Conservation (phyloP, 2,888 invertebrate genomes). For the Xylota segnis region DNA sequence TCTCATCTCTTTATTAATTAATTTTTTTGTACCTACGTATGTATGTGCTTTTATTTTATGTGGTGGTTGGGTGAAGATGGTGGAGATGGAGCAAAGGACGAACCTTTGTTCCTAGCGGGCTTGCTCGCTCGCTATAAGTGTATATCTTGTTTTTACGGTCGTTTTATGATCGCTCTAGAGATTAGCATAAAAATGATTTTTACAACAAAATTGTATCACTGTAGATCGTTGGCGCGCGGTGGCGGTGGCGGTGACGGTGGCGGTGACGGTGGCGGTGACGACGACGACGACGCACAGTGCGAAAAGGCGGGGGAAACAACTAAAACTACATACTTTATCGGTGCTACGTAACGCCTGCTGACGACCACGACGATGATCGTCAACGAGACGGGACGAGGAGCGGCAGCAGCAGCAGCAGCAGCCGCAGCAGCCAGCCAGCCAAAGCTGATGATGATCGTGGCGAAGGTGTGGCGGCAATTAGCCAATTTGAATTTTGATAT, state of each 20-base stretch:
- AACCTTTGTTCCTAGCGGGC: slow-evolving; percentile 30
- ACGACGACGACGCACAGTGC: neutral
- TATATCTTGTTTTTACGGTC: slow-evolving; percentile 63
- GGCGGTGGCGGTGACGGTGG: neutral
- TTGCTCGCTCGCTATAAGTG: slow-evolving; percentile 23
- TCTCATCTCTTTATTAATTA: slow-evolving; percentile 72
- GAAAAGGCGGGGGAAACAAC: slow-evolving; percentile 20
- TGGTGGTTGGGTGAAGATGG: slow-evolving; percentile 12
- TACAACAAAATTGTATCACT: slow-evolving; percentile 66
- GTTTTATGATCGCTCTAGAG: slow-evolving; percentile 59
- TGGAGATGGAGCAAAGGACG: slow-evolving; percentile 3
- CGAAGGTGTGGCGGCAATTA: slow-evolving; percentile 61
- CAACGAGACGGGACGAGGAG: neutral
- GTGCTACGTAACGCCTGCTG: slow-evolving; percentile 9
- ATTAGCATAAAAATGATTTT: slow-evolving; percentile 67
- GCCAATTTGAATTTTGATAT: slow-evolving; percentile 55
- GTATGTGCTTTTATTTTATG: slow-evolving; percentile 23
- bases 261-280: neutral
- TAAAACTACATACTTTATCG: slow-evolving; percentile 61
- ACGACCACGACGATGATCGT: neutral
- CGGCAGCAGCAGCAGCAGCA: neutral
- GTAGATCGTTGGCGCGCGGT: neutral
- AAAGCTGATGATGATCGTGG: slow-evolving; percentile 27
- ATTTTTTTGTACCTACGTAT: too few species aligned
- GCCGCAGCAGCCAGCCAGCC: neutral